These are phyloP conservation scores for Carcinoscorpius rotundicauda DNA, from an alignment of 1,140 invertebrate genomes.

Conservation along the genomic window DNA sequence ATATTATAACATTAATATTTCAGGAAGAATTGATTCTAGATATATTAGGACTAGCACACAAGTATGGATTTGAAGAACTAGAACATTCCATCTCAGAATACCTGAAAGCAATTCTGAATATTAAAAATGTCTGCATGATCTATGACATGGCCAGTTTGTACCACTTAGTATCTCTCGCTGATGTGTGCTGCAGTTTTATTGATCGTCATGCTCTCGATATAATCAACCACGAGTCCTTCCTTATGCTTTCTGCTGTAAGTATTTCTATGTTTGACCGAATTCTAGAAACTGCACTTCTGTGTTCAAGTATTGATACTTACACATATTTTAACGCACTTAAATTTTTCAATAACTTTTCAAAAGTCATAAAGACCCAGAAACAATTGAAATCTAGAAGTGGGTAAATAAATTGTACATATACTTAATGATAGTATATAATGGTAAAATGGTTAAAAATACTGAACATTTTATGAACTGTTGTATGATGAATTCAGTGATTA, in stretches of 20 bases:
- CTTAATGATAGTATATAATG: no score
- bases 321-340: no score
- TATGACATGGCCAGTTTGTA: constrained; percentile 77
- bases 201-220: constrained; percentile 77
- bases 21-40: constrained; percentile 75
- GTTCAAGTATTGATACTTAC: no score
- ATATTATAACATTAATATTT: constrained; percentile 6
- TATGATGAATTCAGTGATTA: no score
- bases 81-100: constrained; percentile 86
- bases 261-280: constrained; percentile 1
- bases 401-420: no score
- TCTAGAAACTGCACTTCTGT: no score
- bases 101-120: constrained; percentile 69
- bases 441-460: no score
- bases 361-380: no score
- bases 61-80: constrained; percentile 87
- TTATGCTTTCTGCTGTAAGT: constrained; percentile 65
- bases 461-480: no score
- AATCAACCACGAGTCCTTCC: constrained; percentile 68
- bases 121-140: constrained; percentile 83
- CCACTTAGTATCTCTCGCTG: constrained; percentile 45
- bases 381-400: no score
- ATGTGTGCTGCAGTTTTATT: constrained; percentile 57
- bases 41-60: constrained; percentile 76
- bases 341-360: no score